Evolutionary conservation across 2,797 vertebrate species (phyloP).

Genomic region (Nasua narica): DNA sequence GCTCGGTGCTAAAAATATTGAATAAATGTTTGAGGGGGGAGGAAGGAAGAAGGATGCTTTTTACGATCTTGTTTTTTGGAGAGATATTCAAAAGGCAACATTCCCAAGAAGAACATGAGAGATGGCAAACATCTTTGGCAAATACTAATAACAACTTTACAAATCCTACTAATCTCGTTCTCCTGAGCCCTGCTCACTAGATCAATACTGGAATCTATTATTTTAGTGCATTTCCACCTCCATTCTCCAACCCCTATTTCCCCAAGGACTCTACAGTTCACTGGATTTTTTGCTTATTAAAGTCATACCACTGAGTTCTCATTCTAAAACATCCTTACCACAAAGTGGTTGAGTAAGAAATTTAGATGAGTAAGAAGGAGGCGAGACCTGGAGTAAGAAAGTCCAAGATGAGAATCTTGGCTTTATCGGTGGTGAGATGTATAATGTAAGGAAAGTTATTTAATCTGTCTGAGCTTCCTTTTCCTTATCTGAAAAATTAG

Average conservation of each 20-base stretch:
- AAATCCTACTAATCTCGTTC: constrained; percentile 73
- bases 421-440: neutral
- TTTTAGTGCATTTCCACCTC: constrained; percentile 65
- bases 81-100: constrained; percentile 58
- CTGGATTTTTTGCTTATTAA: constrained; percentile 59
- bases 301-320: constrained; percentile 62
- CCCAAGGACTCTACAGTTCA: constrained; percentile 40
- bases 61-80: constrained; percentile 15
- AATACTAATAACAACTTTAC: constrained; percentile 77
- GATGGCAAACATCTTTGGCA: constrained; percentile 68
- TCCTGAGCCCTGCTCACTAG: constrained; percentile 29
- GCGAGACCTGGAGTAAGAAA: no score
- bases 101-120: constrained; percentile 53
- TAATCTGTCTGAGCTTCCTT: neutral
- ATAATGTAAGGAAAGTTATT: neutral
- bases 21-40: neutral
- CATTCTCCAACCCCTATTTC: constrained; percentile 50
- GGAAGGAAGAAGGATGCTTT: neutral
- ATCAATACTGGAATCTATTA: constrained; percentile 72
- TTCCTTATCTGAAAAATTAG: neutral
- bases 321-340: constrained; percentile 37
- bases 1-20: neutral
- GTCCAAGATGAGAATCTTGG: neutral
- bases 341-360: neutral
- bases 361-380: no score